Base-by-base conservation (phyloP, 2,113 vertebrate species). In the Sinocyclocheilus maitianheensis region DNA sequence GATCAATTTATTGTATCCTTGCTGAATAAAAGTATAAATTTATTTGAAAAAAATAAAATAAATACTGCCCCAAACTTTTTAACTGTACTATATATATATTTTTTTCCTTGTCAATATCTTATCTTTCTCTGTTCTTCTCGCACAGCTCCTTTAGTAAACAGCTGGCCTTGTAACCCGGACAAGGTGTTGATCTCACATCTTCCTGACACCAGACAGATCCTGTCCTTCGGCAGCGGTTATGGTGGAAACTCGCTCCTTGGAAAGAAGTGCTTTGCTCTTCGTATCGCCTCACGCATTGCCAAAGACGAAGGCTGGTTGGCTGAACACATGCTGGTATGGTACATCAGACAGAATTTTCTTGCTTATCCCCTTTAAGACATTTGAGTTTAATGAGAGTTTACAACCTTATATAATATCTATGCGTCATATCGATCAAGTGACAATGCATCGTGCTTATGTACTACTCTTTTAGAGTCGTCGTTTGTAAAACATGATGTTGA, bases 221-320 rank as follows among this genome's bases (percentile, higher is more conserved):
- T 99, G 51, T 99, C 98, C 0, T 99, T 97, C 6, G 98, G 98
- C 48, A 99, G 98, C 0, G 97, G 98, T 24, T 99, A 99, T 0
- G 98, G 98, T 5, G 98, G 98, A 65, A 99, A 99, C 91, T 99
- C 98, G 0, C 96, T 99, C 10, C 95, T 99, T 30, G 98, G 98
- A 37, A 99, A 99, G 94, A 99, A 99, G 84, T 99, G 98, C 91
- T 99, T 99, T 3, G 98, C 98, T 0, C 96, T 99, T 58, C 92
- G 98, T 18, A 99, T 99, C 3, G 98, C 98, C 80, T 97, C 98
- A 30, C 95, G 96, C 4, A 96, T 99, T 3, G 98, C 97, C 87
- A 97, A 97, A 89, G 97, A 99, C 85, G 98, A 99, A 87, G 98
- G 98, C 55, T 99, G 98, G 98, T 94, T 99, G 26, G 97, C 98